Base-by-base conservation (phyloP, 2,888 invertebrate genomes). In the Lasiommata megera region DNA sequence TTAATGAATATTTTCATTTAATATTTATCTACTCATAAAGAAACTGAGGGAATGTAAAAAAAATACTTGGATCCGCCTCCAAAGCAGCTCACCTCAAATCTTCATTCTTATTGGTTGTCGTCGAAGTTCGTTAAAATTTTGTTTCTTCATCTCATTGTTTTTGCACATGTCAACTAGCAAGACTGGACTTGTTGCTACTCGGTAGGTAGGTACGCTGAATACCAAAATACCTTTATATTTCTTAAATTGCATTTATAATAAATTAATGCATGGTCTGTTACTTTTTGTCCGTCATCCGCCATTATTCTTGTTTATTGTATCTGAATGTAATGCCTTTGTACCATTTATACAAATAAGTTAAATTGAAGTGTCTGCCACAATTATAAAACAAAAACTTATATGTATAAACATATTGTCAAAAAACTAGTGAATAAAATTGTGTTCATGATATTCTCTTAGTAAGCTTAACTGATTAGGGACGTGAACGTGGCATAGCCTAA, bases 91-190 rank as follows among this genome's bases (percentile, higher is more conserved):
- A 63, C 65, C 67, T 63, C 54, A 51, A 54, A 18, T 40, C 56
- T 43, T 53, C 37, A 37, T 54, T 44, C 47, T 44, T 51, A 67
- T 65, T 67, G 67, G 67, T 48, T 52, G 57, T 29, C 17, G 16
- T 17, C 23, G 28, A 40, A 40, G 38, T 47, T 8, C 31, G 14
- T 16, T 31, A 46, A 51, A 47, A 37, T 40, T 57, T 52, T 52
- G 38, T 37, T 54, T 54, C 12, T 37, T 44, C 50, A 44, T 48
- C 34, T 55, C 56, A 60, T 54, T 60, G 57, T 60, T 64, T 62
- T 62, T 62, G 44, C 51, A 36, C 37, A 40, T 51, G 53, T 41
- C 56, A 56, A 37, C 40, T 51, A 60, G 58, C 48, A 52, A 51
- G 47, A 37, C 56, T 56, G 34, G 31, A 14, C 43, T 43, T 53